phyloP scores from a whole-genome alignment of 2,113 vertebrate genomes.

The Stigmatopora nigra region DNA sequence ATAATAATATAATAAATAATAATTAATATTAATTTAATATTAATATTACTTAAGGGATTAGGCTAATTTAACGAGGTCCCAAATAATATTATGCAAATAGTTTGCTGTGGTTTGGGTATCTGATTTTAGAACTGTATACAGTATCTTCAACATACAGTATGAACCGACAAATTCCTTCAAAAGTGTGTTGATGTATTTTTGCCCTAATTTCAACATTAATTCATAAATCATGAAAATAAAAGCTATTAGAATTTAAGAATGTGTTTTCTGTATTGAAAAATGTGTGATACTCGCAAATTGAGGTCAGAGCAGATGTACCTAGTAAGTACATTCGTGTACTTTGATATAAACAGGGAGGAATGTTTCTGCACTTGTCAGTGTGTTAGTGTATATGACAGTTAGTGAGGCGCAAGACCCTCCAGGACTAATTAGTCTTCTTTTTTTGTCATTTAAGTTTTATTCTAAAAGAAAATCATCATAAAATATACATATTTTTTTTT shows the following conservation, averaged over 20 bases:
- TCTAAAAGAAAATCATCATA: slow-evolving; percentile 14
- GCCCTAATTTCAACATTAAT: neutral
- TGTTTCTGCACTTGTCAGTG: neutral
- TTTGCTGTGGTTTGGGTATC: neutral
- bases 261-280: slow-evolving; percentile 7
- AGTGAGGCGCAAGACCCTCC: slow-evolving; percentile 44
- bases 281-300: slow-evolving; percentile 14
- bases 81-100: neutral
- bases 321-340: slow-evolving; percentile 3
- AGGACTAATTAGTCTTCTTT: slow-evolving; percentile 35
- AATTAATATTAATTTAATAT: no score
- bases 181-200: neutral
- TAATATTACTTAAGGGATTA: neutral
- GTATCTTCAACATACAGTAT: neutral
- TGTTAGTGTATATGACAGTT: slow-evolving; percentile 26
- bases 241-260: neutral
- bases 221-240: neutral
- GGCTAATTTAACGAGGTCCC: no score
- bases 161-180: neutral
- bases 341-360: slow-evolving; percentile 8
- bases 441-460: slow-evolving; percentile 22
- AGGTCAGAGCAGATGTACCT: slow-evolving; percentile 30
- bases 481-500: no score
- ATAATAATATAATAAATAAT: no score
- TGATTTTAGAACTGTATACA: neutral